Percentiles rank a stretch among this genome's conserved stretches.
These are phyloP conservation scores for Pteronotus mesoamericanus DNA, from an alignment of 2,797 vertebrate species.

Conservation along the genomic window DNA sequence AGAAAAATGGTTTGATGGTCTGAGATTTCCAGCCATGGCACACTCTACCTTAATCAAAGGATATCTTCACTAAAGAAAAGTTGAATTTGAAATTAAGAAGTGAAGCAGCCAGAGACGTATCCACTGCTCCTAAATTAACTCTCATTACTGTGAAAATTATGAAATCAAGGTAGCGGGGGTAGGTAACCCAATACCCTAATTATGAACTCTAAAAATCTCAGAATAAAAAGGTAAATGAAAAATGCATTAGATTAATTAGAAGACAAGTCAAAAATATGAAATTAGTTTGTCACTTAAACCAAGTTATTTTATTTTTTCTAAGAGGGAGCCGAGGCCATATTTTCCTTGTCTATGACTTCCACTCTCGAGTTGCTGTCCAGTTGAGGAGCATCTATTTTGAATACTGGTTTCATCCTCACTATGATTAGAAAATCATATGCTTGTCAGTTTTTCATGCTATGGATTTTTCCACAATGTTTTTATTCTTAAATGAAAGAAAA, in stretches of 20 bases:
- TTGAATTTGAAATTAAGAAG: background rate
- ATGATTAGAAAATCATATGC: background rate
- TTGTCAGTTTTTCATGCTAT: background rate
- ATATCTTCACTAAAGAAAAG: background rate
- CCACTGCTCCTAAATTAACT: constrained; percentile 57
- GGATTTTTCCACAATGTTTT: background rate
- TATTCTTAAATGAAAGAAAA: background rate
- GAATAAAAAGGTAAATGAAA: constrained; percentile 71
- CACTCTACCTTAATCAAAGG: background rate
- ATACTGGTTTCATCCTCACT: background rate
- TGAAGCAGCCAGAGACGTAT: constrained; percentile 23
- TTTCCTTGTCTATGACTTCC: background rate
- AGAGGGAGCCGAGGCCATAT: background rate
- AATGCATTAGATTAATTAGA: constrained; percentile 65
- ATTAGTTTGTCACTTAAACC: background rate
- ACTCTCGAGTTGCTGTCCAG: background rate
- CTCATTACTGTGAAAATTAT: constrained; percentile 59
- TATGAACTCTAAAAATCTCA: constrained; percentile 66
- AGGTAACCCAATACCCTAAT: constrained; percentile 71
- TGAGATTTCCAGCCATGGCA: background rate
- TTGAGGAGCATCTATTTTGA: background rate
- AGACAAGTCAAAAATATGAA: constrained; percentile 36
- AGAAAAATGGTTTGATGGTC: constrained; percentile 27
- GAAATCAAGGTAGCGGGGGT: constrained; percentile 63
- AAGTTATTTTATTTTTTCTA: background rate